phyloP scores from a whole-genome alignment of 2,113 vertebrate species.

The Lonchura striata region DNA sequence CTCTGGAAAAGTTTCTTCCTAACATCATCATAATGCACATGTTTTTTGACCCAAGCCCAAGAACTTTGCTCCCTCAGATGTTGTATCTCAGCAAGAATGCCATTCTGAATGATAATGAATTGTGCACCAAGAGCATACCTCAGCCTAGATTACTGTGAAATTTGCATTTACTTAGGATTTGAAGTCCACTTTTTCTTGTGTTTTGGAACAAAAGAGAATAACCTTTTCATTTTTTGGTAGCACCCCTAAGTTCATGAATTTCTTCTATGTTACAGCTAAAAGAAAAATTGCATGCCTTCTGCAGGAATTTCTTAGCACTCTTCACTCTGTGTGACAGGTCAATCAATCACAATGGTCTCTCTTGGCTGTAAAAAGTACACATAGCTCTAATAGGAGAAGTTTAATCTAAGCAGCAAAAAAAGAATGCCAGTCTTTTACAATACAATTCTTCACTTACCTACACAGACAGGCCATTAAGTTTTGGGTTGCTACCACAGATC shows the following conservation, averaged over 20 bases:
- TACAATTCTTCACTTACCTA: background rate
- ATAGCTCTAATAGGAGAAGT: background rate
- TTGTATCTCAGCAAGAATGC: background rate
- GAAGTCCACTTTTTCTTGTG: background rate
- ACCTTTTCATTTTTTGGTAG: background rate
- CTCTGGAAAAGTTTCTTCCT: background rate
- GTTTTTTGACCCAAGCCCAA: background rate
- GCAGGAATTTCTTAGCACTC: background rate
- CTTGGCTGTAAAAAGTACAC: background rate
- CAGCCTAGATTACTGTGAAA: background rate
- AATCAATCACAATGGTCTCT: background rate
- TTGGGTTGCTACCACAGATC: background rate
- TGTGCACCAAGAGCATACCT: accelerated
- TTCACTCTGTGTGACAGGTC: background rate
- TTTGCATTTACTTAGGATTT: background rate
- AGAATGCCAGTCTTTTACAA: background rate
- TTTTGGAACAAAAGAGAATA: background rate
- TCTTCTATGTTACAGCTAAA: background rate
- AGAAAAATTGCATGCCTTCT: background rate
- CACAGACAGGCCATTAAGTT: background rate
- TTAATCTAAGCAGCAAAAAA: background rate
- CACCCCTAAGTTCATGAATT: background rate
- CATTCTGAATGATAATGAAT: background rate
- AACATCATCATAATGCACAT: background rate
- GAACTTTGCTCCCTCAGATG: background rate